phyloP scores from a whole-genome alignment of 1,140 invertebrate genomes.

The Andrena cerasifolii region DNA sequence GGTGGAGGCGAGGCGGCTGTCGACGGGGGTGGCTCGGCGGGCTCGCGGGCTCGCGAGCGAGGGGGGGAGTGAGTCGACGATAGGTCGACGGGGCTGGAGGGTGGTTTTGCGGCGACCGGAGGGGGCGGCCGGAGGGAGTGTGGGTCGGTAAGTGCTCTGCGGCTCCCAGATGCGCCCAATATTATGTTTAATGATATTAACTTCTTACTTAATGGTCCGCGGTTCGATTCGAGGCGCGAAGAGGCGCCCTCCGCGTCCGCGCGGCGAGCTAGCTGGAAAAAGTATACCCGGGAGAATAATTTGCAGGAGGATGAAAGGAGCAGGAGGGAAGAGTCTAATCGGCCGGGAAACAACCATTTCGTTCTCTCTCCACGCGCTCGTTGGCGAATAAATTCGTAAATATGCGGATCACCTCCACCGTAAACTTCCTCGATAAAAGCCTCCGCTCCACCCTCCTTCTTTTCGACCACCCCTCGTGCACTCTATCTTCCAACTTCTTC shows the following conservation, averaged over 20 bases:
- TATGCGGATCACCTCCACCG: constrained; percentile 29
- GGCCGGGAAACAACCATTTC: constrained; percentile 28
- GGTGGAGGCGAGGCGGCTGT: constrained; percentile 43
- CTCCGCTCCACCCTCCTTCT: not conserved
- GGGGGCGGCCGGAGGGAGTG: constrained; percentile 44
- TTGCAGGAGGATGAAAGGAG: constrained; percentile 53
- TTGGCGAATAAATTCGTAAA: constrained; percentile 52
- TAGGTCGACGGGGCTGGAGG: constrained; percentile 41
- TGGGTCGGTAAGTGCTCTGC: constrained; percentile 80
- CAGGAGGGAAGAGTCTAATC: constrained; percentile 36
- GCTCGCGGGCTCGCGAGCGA: constrained; percentile 43
- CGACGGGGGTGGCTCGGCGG: no score
- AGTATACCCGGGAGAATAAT: constrained; percentile 75
- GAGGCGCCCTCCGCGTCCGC: constrained; percentile 49
- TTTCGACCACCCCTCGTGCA: not conserved
- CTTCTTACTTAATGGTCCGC: constrained; percentile 83
- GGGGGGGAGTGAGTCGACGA: constrained; percentile 32
- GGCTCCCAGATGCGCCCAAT: constrained; percentile 83
- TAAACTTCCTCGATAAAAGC: constrained; percentile 50
- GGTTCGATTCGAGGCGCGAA: constrained; percentile 82
- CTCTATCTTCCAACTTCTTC: constrained; percentile 27
- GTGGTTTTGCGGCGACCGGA: constrained; percentile 46
- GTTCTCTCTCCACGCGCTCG: not conserved
- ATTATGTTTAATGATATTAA: constrained; percentile 84
- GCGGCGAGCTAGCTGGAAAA: constrained; percentile 64